Percentiles rank a stretch among this genome's conserved stretches.
phyloP scores from a whole-genome alignment of 2,113 vertebrate species.

The Ceuthmochares aereus region DNA sequence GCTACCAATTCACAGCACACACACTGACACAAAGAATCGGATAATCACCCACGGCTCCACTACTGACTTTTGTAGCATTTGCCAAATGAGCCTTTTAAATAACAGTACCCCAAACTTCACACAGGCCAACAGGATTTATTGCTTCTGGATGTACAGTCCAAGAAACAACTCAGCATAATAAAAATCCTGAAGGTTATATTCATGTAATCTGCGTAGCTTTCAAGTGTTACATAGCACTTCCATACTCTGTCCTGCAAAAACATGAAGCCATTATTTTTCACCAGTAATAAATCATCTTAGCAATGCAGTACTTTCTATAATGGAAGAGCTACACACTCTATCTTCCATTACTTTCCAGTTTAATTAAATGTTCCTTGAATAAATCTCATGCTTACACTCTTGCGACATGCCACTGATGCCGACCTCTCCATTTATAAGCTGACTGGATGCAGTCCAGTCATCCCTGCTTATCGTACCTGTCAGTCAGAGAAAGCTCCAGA shows the following conservation, averaged over 20 bases:
- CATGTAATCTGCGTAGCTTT: not conserved
- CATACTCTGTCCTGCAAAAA: slow-evolving; percentile 8
- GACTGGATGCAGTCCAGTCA: slow-evolving; percentile 46
- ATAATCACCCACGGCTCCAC: not conserved
- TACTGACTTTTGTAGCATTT: not conserved
- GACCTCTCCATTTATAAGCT: slow-evolving; percentile 55
- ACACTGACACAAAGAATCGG: not conserved
- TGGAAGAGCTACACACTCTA: slow-evolving; percentile 34
- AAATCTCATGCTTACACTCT: slow-evolving; percentile 71
- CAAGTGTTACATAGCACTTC: not conserved
- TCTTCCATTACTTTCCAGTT: slow-evolving; percentile 70
- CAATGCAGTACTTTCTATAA: slow-evolving; percentile 45
- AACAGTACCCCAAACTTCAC: not conserved
- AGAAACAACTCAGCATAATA: not conserved
- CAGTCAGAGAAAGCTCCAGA: slow-evolving; percentile 23
- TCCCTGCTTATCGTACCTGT: not conserved
- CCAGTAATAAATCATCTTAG: slow-evolving; percentile 3
- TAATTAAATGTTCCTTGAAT: slow-evolving; percentile 75
- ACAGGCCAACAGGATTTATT: not conserved
- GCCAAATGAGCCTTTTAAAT: not conserved
- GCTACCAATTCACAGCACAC: not conserved
- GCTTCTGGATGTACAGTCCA: not conserved
- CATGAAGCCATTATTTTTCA: slow-evolving; percentile 6
- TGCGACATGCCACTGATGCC: slow-evolving; percentile 44
- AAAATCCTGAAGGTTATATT: not conserved